These are phyloP conservation scores for Enteromius anoplus DNA, from an alignment of 2,797 vertebrate species.

Conservation along the genomic window DNA sequence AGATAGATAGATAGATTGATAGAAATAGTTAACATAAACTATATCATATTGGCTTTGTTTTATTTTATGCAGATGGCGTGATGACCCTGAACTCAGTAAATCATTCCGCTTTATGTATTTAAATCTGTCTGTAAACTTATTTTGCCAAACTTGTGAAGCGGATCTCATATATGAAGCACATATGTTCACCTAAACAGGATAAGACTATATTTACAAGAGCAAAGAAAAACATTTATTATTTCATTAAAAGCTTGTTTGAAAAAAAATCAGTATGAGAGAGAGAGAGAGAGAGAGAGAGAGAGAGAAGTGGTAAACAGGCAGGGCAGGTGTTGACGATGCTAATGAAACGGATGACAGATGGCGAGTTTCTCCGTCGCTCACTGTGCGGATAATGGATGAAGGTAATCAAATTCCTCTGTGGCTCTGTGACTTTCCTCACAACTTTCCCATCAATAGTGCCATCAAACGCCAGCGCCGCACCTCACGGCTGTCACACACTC, in stretches of 20 bases:
- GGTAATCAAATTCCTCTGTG: conserved; percentile 99
- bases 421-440: conserved; percentile 97
- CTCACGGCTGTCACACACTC: conserved; percentile 55
- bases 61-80: not conserved
- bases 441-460: conserved; percentile 87
- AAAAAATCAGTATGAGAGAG: conserved; percentile 58
- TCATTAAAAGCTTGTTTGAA: conserved; percentile 84
- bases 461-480: conserved; percentile 72
- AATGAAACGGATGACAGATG: conserved; percentile 99
- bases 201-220: conserved; percentile 57
- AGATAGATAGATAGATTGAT: not conserved
- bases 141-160: conserved; percentile 38
- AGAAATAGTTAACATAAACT: not conserved
- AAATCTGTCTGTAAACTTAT: not conserved
- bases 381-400: conserved; percentile 98
- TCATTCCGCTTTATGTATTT: not conserved
- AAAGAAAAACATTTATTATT: conserved; percentile 87
- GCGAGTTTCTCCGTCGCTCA: conserved; percentile 93
- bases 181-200: conserved; percentile 48
- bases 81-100: conserved; percentile 22
- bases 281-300: conserved; percentile 60
- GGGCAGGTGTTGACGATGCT: conserved; percentile 99
- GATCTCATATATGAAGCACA: conserved; percentile 36
- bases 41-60: not conserved
- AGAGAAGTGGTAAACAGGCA: conserved; percentile 92